A percentile compares a stretch with the other conserved stretches of the same genome.
Conservation (phyloP, 2,888 invertebrate species). For the Chrysolina haemoptera region DNA sequence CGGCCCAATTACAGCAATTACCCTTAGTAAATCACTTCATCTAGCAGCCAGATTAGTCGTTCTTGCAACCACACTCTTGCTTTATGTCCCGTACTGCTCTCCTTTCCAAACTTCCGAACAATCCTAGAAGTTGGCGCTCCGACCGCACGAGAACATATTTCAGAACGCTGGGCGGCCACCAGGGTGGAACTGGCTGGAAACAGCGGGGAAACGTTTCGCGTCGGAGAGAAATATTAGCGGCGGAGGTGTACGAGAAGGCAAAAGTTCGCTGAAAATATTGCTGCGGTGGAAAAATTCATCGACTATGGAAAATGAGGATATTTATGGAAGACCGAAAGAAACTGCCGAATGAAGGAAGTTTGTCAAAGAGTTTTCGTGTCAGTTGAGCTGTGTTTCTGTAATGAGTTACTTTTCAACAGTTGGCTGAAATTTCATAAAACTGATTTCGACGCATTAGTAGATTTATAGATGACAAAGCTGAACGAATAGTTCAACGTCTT, state of each 20-base stretch:
- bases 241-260: conserved; percentile 19
- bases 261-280: conserved; percentile 26
- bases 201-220: conserved; percentile 17
- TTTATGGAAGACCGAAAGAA: neutral
- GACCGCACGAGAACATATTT: conserved; percentile 30
- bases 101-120: conserved; percentile 26
- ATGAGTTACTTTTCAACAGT: too few species aligned
- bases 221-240: conserved; percentile 30
- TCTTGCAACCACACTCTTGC: conserved; percentile 63
- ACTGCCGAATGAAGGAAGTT: conserved; percentile 1
- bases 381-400: neutral
- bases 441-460: too few species aligned
- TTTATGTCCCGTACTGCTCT: conserved; percentile 57
- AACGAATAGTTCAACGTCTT: too few species aligned
- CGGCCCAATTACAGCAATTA: conserved; percentile 65
- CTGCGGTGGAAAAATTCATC: conserved; percentile 28
- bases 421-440: too few species aligned
- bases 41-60: conserved; percentile 67
- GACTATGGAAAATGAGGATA: conserved; percentile 13
- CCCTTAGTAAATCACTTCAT: conserved; percentile 68
- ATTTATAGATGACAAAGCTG: too few species aligned
- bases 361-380: neutral
- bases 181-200: conserved; percentile 35
- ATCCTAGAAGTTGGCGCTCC: conserved; percentile 27
- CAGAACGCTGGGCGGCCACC: conserved; percentile 29